phyloP scores from a whole-genome alignment of 2,113 vertebrate species.

The Brevimyrus niger region DNA sequence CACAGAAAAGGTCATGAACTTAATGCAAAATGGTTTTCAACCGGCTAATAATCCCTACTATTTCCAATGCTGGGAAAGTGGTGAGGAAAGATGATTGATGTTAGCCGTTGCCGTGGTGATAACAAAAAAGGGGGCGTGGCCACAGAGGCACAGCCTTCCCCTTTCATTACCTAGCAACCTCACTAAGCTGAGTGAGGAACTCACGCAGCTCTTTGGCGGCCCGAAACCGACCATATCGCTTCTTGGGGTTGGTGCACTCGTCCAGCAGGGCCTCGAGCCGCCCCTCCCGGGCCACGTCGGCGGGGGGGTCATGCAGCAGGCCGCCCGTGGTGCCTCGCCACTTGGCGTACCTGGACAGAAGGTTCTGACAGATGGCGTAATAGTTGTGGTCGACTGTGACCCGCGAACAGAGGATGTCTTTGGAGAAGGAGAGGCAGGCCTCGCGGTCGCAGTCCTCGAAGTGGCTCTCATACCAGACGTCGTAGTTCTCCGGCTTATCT shows the following conservation, averaged over 20 bases:
- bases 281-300: constrained; percentile 83
- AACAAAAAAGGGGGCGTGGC: neutral
- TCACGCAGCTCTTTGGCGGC: constrained; percentile 87
- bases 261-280: constrained; percentile 59
- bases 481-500: constrained; percentile 97
- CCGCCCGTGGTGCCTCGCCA: constrained; percentile 95
- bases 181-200: constrained; percentile 77
- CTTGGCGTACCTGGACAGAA: constrained; percentile 83
- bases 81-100: neutral
- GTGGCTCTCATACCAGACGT: constrained; percentile 96
- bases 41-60: neutral
- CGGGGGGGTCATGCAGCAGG: constrained; percentile 88
- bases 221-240: constrained; percentile 61
- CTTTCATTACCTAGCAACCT: constrained; percentile 11
- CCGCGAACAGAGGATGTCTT: constrained; percentile 88
- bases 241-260: constrained; percentile 17
- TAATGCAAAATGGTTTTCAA: neutral
- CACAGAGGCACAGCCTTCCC: neutral
- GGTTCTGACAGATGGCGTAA: constrained; percentile 94
- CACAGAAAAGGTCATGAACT: neutral
- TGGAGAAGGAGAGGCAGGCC: constrained; percentile 95
- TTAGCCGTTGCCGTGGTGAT: neutral
- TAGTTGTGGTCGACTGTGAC: constrained; percentile 98
- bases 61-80: neutral
- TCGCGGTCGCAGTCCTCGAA: constrained; percentile 96